Percentiles rank a stretch among this genome's conserved stretches.
phyloP scores from a whole-genome alignment of 2,113 vertebrate genomes.

The Rhabdornis inornatus region DNA sequence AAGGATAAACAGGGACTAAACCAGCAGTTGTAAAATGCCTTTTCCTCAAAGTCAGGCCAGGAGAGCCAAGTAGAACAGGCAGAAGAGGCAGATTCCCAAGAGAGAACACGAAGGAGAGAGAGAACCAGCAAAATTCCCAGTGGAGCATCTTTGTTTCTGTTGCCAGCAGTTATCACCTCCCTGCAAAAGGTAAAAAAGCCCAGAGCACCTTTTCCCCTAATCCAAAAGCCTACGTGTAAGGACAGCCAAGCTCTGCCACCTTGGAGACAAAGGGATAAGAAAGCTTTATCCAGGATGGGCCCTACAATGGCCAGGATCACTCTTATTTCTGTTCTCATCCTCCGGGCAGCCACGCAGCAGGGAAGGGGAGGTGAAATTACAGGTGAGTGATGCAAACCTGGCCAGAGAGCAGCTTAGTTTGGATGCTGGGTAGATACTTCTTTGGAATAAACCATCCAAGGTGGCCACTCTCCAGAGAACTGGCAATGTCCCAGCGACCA shows the following conservation, averaged over 20 bases:
- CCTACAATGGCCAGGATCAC: not conserved
- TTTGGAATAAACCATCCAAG: not conserved
- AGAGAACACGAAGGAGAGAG: not conserved
- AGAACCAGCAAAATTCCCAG: slow-evolving; percentile 8
- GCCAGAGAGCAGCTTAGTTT: not conserved
- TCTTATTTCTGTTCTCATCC: not conserved
- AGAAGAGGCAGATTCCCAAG: not conserved
- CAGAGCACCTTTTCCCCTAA: not conserved
- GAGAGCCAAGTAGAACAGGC: not conserved
- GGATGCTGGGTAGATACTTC: not conserved
- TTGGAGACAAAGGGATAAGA: not conserved
- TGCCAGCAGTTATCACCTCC: not conserved
- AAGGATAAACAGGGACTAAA: not conserved
- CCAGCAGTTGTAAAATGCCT: not conserved
- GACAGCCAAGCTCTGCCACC: not conserved
- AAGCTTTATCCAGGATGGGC: not conserved
- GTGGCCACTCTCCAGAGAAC: not conserved
- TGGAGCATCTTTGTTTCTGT: slow-evolving; percentile 3
- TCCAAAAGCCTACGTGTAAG: not conserved
- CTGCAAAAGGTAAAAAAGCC: not conserved
- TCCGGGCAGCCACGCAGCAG: not conserved
- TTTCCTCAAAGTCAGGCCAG: not conserved
- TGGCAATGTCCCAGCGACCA: not conserved
- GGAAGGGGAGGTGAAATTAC: slow-evolving; percentile 35
- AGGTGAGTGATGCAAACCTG: slow-evolving; percentile 37